phyloP scores from a whole-genome alignment of 2,797 vertebrate genomes.

The Diceros bicornis region DNA sequence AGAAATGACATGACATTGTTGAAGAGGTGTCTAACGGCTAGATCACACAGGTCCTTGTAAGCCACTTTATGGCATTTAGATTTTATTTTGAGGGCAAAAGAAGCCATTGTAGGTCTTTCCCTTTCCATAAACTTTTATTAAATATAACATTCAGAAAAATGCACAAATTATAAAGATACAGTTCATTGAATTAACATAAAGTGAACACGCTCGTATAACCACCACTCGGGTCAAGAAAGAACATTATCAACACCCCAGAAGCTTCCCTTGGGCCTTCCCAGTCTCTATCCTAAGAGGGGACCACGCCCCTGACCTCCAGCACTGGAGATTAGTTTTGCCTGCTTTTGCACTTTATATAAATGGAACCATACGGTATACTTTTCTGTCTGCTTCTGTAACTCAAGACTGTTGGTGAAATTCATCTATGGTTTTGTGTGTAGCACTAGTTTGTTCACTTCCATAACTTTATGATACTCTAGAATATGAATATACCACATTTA shows the following conservation, averaged over 20 bases:
- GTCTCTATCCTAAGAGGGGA: neutral
- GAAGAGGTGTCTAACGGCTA: neutral
- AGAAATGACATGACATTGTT: neutral
- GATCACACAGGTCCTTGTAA: neutral
- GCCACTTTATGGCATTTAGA: neutral
- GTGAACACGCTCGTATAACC: neutral
- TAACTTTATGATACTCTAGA: neutral
- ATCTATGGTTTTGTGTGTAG: neutral
- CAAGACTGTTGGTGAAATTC: neutral
- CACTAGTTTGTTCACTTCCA: neutral
- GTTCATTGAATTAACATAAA: conserved; percentile 16
- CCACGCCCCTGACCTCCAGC: neutral
- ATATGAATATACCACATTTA: neutral
- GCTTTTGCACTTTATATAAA: neutral
- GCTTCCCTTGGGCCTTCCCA: neutral
- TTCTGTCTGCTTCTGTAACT: neutral
- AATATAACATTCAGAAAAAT: conserved; percentile 5
- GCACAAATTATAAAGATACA: neutral
- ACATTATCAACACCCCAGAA: neutral
- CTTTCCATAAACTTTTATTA: conserved; percentile 41
- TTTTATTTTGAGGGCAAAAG: neutral
- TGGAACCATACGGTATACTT: neutral
- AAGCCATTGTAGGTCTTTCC: neutral
- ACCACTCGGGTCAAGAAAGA: neutral
- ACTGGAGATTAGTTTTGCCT: neutral